A percentile compares a stretch with the other conserved stretches of the same genome.
These are phyloP conservation scores for Danaus plexippus DNA, from an alignment of 1,140 invertebrate genomes.

Conservation along the genomic window DNA sequence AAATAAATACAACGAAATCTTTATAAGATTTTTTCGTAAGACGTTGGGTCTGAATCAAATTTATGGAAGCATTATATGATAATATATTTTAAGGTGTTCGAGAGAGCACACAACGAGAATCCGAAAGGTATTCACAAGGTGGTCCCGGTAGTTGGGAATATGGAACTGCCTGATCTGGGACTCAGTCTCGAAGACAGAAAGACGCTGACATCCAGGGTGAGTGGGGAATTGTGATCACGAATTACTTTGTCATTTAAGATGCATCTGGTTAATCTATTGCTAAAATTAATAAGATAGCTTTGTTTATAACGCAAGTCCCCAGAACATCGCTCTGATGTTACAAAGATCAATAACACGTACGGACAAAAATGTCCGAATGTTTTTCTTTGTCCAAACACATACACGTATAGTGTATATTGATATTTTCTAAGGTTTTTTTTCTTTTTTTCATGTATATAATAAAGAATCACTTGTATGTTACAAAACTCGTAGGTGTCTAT, in stretches of 20 bases:
- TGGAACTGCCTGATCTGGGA: conserved; percentile 77
- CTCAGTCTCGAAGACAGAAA: conserved; percentile 75
- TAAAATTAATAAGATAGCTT: no score
- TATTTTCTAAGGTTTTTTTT: no score
- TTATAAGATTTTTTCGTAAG: no score
- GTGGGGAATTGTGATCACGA: conserved; percentile 2
- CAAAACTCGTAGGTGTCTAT: conserved; percentile 72
- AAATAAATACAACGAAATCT: no score
- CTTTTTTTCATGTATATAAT: conserved; percentile 5
- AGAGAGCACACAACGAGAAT: conserved; percentile 61
- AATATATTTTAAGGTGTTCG: conserved; percentile 70
- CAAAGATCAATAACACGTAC: no score
- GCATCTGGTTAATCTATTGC: no score
- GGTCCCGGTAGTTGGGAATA: conserved; percentile 77
- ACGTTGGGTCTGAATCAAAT: background rate
- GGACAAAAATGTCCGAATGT: no score
- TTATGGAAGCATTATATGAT: conserved; percentile 3
- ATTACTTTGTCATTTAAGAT: no score
- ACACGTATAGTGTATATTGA: no score
- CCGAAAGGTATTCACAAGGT: conserved; percentile 75
- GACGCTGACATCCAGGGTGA: conserved; percentile 73
- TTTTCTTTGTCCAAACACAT: no score
- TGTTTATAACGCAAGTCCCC: no score
- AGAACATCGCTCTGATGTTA: no score
- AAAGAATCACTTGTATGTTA: conserved; percentile 1